Evolutionary conservation across 1,140 invertebrate genomes (phyloP), one percentile per base, ranked within the genome.

Genomic region (Drosophila busckii): DNA sequence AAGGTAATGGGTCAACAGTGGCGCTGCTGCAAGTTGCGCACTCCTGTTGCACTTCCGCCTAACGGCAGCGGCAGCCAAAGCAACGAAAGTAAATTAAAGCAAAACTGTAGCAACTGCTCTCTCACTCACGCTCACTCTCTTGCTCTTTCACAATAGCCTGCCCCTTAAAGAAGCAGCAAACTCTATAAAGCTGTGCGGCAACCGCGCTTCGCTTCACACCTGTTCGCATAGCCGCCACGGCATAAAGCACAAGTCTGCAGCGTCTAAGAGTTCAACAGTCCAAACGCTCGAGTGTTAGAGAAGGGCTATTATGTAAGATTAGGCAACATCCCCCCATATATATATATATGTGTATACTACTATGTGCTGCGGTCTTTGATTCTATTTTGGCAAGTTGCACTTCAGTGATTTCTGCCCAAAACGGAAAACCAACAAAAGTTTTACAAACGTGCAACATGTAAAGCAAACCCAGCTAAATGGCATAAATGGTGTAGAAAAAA

Each of bases 371-470:
- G 25, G 25, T 29, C 46, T 37, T 41, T 56, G 73, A 80, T 80
- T 80, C 75, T 82, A 82, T 80, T 82, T n/a, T 80, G 75, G 75
- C 75, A 82, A 80, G 75, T 80, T 80, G 75, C 75, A 82, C 75
- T 80, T 80, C 64, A 80, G 75, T 80, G 75, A 80, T 82, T 80
- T 80, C 75, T 82, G 53, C 75, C 73, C 78, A 73, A 48, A 49
- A 67, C 66, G 52, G 53, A 68, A 80, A 73, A 64, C 75, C 41
- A 69, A 73, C 54, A 80, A 68, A 61, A 55, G 52, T 78, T 66
- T 59, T 45, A 49, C 46, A 68, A 50, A 69, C 59, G 73, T 69
- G 73, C 62, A 73, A 80, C 48, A 73, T 80, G 73, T 80, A 80
- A 82, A 73, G 69, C 69, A 53, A 68, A 63, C 25, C 49, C 58